Evolutionary conservation across 1,140 invertebrate species (phyloP).

Genomic region (Hormaphis cornu): DNA sequence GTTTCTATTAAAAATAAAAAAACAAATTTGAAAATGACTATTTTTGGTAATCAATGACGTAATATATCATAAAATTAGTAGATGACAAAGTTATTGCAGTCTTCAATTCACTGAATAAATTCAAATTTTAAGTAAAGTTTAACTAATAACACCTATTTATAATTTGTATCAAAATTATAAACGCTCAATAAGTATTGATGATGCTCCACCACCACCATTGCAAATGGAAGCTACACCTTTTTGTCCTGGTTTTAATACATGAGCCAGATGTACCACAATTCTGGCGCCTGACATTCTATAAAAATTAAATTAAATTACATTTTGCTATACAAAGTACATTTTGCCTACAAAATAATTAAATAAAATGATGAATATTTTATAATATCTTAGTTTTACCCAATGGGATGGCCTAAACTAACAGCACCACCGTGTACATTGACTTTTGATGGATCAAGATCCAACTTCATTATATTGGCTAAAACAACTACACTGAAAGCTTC

Average conservation of each 20-base stretch:
- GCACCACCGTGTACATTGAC: constrained; percentile 96
- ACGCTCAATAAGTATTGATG: constrained; percentile 84
- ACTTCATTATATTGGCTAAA: constrained; percentile 81
- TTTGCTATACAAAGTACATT: too few species aligned
- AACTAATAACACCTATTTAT: too few species aligned
- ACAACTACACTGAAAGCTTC: constrained; percentile 97
- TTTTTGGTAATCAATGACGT: too few species aligned
- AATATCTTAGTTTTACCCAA: constrained; percentile 63
- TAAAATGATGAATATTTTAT: neutral
- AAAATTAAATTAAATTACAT: constrained; percentile 35
- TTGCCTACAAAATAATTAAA: neutral
- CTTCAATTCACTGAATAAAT: too few species aligned
- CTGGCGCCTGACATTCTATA: constrained; percentile 93
- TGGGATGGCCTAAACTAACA: constrained; percentile 98
- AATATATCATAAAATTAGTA: too few species aligned
- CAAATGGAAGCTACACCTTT: constrained; percentile 93
- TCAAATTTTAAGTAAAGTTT: too few species aligned
- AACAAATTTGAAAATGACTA: too few species aligned
- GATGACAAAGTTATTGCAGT: too few species aligned
- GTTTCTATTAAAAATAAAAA: too few species aligned
- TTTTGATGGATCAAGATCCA: constrained; percentile 78
- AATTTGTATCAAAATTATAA: constrained; percentile 52
- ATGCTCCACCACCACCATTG: constrained; percentile 93
- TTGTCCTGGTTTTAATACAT: constrained; percentile 79
- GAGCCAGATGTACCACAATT: constrained; percentile 80